These are phyloP conservation scores for Pristionchus exspectatus DNA, from an alignment of 2,888 invertebrate species.

Conservation along the genomic window DNA sequence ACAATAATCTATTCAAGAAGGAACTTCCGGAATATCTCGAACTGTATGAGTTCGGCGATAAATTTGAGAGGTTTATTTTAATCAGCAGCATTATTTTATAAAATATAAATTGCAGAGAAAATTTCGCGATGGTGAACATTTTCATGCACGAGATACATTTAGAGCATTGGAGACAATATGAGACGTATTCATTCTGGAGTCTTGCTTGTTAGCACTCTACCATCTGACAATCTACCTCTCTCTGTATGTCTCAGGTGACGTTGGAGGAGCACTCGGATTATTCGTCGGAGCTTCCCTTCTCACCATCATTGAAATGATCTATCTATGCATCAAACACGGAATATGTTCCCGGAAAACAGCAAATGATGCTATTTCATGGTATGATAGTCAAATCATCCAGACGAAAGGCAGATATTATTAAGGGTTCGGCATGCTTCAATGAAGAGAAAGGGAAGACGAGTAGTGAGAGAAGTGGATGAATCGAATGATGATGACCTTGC, in stretches of 20 bases:
- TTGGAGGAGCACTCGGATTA: conserved; percentile 77
- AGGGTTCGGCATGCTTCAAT: conserved; percentile 49
- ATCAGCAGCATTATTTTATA: background rate
- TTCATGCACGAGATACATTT: conserved; percentile 78
- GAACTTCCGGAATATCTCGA: conserved; percentile 76
- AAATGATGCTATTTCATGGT: conserved; percentile 49
- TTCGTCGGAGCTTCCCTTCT: conserved; percentile 76
- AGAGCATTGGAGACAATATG: conserved; percentile 75
- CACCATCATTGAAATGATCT: conserved; percentile 76
- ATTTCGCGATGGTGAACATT: conserved; percentile 78
- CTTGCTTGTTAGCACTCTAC: conserved; percentile 67
- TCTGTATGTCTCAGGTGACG: conserved; percentile 68
- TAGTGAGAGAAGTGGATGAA: conserved; percentile 36
- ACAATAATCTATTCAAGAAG: conserved; percentile 74
- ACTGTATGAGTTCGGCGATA: conserved; percentile 76
- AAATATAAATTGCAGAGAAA: conserved; percentile 68
- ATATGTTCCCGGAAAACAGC: conserved; percentile 60
- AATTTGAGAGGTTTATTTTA: conserved; percentile 72
- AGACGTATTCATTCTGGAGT: conserved; percentile 77
- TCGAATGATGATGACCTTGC: background rate
- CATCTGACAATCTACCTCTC: conserved; percentile 66
- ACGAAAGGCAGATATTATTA: background rate
- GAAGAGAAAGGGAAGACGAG: conserved; percentile 33
- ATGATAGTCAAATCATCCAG: background rate
- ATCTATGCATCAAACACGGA: conserved; percentile 68